Evolutionary conservation across 1,140 invertebrate species (phyloP).

Genomic region (Pararge aegeria): DNA sequence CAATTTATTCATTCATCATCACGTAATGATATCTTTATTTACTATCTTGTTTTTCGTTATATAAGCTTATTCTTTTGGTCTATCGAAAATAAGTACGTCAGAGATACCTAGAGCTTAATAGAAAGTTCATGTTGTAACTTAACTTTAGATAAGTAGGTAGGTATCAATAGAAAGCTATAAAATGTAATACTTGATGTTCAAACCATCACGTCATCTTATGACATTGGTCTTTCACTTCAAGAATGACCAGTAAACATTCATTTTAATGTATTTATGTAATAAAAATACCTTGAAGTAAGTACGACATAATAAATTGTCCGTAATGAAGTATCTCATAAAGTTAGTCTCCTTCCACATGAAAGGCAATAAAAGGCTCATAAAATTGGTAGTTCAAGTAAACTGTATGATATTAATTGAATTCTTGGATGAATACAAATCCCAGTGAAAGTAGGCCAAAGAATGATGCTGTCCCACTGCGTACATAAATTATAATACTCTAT

Average conservation of each 20-base stretch:
- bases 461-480: conserved; percentile 10
- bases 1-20: too few relatives aligned
- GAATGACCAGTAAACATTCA: conserved; percentile 3
- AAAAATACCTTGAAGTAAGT: conserved; percentile 9
- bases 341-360: conserved; percentile 8
- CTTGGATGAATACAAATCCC: conserved; percentile 21
- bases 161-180: conserved; percentile 6
- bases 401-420: conserved; percentile 20
- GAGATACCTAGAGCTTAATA: too few relatives aligned
- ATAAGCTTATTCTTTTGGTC: too few relatives aligned
- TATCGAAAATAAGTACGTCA: too few relatives aligned
- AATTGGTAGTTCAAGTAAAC: conserved; percentile 9
- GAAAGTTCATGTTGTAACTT: neutral
- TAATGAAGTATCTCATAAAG: conserved; percentile 25
- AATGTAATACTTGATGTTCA: conserved; percentile 1
- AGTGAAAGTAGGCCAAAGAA: conserved; percentile 58
- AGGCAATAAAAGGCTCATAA: conserved; percentile 31
- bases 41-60: too few relatives aligned
- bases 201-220: conserved; percentile 2
- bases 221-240: conserved; percentile 22
- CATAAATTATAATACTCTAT: conserved; percentile 9
- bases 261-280: neutral
- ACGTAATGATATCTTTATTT: too few relatives aligned
- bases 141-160: neutral
- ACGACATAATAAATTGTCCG: conserved; percentile 19